Evolutionary conservation across 2,797 vertebrate species (phyloP), one percentile per base, ranked within the genome.

Genomic region (Hippopotamyrus pictus): DNA sequence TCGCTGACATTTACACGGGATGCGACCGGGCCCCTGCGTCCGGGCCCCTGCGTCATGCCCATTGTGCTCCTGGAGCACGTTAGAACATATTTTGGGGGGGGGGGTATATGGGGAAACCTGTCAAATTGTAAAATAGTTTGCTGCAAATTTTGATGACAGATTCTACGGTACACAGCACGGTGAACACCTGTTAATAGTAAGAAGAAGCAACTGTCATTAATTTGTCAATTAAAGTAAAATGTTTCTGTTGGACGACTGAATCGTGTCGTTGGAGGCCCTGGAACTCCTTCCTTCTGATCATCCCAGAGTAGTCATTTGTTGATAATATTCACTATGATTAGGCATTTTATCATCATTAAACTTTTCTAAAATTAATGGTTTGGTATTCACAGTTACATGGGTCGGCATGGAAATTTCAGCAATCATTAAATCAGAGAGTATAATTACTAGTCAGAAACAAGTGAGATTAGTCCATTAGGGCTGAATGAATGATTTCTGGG

Each of bases 1-100:
- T 82, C n/a, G 44, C 90, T 82, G 91, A 91, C 91, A 92, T 92
- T 91, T 92, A 92, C 93, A 92, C 88, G 91, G 91, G 92, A 92
- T 91, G 87, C 51, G 51, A 53, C 12, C 50, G 50, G 50, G 12
- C 41, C 41, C 41, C 41, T 44, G 41, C 89, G 86, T 91, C 76
- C 89, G 17, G 8, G 51, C 54, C 57, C 3, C 62, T 51, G 46
- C 59, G n/a, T 76, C 84, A 33, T 44, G n/a, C 41, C 3, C 48
- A 44, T 54, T 87, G 19, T 53, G 83, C 22, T 25, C 48, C 19
- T 7, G 19, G 25, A 33, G 14, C 5, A 11, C 29, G 17, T 86
- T 53, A 33, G 54, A 54, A n/a, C 54, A 54, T 84, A 54, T 53
- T 89, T 54, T 44, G 14, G 29, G 14, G 50, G 62, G 62, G 25